Percentiles rank a stretch among this genome's conserved stretches.
phyloP scores from a whole-genome alignment of 2,797 vertebrate genomes.

The Sebastes diploproa region DNA sequence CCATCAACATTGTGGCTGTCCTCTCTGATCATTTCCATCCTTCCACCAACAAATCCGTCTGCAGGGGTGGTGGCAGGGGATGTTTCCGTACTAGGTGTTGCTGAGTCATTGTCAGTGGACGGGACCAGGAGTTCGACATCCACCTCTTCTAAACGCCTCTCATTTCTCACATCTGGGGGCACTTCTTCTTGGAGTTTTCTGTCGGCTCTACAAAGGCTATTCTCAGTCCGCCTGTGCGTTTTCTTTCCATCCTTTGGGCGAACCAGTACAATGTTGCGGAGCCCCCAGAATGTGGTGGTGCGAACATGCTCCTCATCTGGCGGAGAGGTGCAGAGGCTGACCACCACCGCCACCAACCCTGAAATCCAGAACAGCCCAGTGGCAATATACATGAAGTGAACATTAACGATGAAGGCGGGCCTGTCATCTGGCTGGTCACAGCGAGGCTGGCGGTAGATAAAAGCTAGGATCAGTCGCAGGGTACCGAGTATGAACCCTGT shows the following conservation, averaged over 20 bases:
- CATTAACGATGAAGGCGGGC: slow-evolving; percentile 87
- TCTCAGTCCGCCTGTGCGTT: slow-evolving; percentile 77
- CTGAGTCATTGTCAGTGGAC: slow-evolving; percentile 81
- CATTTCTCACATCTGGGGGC: slow-evolving; percentile 78
- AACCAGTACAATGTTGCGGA: slow-evolving; percentile 71
- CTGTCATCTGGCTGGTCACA: slow-evolving; percentile 92
- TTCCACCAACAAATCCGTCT: slow-evolving; percentile 85
- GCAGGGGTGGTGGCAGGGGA: slow-evolving; percentile 88
- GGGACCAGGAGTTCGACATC: slow-evolving; percentile 89
- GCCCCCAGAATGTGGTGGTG: slow-evolving; percentile 93
- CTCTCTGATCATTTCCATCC: slow-evolving; percentile 80
- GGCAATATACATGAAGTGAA: slow-evolving; percentile 98
- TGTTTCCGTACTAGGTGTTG: slow-evolving; percentile 85
- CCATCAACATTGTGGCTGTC: slow-evolving; percentile 61
- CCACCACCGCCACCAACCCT: slow-evolving; percentile 86
- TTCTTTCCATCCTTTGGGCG: slow-evolving; percentile 75
- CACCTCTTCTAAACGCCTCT: slow-evolving; percentile 81
- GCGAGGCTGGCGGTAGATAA: slow-evolving; percentile 90
- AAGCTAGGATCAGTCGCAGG: slow-evolving; percentile 88
- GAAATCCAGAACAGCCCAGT: slow-evolving; percentile 95
- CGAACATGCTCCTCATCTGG: slow-evolving; percentile 87
- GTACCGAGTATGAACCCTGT: slow-evolving; percentile 89
- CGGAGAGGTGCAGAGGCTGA: slow-evolving; percentile 91
- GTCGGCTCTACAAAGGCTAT: slow-evolving; percentile 70
- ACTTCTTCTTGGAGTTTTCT: slow-evolving; percentile 78